Evolutionary conservation across 53 echinoderm and acorn worm genomes (phyloP), one percentile per base, ranked within the genome.

Genomic region (Patiria pectinifera): DNA sequence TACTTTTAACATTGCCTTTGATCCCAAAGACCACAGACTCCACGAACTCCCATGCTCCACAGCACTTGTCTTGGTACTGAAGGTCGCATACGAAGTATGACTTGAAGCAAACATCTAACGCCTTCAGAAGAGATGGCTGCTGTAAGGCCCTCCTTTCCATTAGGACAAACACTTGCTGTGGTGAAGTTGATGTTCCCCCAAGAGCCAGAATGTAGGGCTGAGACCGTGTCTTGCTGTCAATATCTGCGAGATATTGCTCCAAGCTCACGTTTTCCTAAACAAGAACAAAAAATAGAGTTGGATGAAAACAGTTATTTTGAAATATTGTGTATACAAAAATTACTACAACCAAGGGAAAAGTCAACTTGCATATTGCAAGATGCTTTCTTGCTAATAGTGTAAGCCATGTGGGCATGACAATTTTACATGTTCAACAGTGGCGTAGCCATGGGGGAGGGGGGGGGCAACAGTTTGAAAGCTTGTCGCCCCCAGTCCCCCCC

Each of bases 191-290:
- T 48, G 14, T 59, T 16, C 84, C 84, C 15, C 91, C 83, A 13
- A 91, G 84, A 26, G 74, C 83, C 48, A 91, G 76, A 2, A 91
- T 83, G 48, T 48, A 91, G 8, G 91, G 91, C 63, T 91, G 91
- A 45, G 83, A 84, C 47, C 61, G 66, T 18, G 91, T 24, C 4
- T 83, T 9, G 22, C 12, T 23, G 61, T 71, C 47, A 62, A 91
- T 83, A 18, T 91, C 71, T 82, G 63, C 45, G 23, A 91, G 74
- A 22, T 86, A 86, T 15, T 86, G 86, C 13, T 86, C 86, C 86
- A 86, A 48, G 74, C 72, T 22, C 48, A 24, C 26, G 45, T 75
- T 86, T 48, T 86, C 86, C 86, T 86, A 48, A 19, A 71, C 11
- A 86, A 74, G n/a, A 48, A 7, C 47, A 48, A 18, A 86, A n/a